Evolutionary conservation across 2,797 vertebrate species (phyloP).

Genomic region (Catostomus latipinnis): DNA sequence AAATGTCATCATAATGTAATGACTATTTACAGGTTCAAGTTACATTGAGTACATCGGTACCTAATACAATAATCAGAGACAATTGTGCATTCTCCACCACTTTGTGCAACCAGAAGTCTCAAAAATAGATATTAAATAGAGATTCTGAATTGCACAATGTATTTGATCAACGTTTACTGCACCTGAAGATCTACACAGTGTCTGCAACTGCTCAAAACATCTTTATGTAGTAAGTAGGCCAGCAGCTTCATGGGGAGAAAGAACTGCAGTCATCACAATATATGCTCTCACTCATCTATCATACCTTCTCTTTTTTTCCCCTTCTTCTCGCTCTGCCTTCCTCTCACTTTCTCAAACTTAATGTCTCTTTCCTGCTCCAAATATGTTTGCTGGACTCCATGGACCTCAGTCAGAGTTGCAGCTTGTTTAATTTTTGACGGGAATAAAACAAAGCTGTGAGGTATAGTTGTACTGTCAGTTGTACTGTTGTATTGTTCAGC

Average conservation of each 20-base stretch:
- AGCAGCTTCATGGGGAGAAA: conserved; percentile 1
- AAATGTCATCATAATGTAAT: not conserved
- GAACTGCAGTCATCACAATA: conserved; percentile 4
- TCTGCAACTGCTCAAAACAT: conserved; percentile 10
- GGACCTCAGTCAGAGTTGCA: not conserved
- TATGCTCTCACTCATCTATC: conserved; percentile 7
- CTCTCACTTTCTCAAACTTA: not conserved
- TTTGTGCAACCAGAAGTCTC: too few species aligned
- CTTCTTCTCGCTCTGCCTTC: not conserved
- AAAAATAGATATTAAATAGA: too few species aligned
- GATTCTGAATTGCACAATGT: not conserved
- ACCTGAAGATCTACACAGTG: not conserved
- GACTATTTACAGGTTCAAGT: not conserved
- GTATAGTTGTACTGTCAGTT: too few species aligned
- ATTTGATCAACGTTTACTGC: not conserved
- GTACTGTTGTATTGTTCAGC: too few species aligned
- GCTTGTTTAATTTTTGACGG: too few species aligned
- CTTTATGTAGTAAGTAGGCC: conserved; percentile 1
- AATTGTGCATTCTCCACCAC: not conserved
- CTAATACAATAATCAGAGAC: not conserved
- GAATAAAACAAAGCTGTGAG: too few species aligned
- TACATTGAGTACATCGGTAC: too few species aligned
- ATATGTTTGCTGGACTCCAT: not conserved
- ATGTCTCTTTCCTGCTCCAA: not conserved
- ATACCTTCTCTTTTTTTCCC: not conserved